Evolutionary conservation across 2,888 invertebrate species (phyloP), one percentile per base, ranked within the genome.

Genomic region (Frankliniella intonsa): DNA sequence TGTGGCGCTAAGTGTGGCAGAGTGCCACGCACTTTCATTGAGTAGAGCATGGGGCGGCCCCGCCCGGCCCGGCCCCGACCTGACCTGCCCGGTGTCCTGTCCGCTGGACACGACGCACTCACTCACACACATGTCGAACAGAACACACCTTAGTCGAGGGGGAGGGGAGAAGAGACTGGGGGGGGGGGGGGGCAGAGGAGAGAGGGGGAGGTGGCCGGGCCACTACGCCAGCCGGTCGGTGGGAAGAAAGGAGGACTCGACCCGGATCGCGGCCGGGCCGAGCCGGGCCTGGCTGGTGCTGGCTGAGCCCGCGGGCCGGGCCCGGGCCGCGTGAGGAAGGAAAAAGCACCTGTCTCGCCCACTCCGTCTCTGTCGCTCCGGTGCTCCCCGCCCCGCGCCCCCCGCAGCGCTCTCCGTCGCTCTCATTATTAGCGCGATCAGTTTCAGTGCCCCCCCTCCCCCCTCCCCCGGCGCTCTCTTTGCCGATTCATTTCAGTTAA

Each of bases 401-500:
- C 9, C 51, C 10, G 51, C 51, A 51, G 55, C 55, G 12, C 55
- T 55, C 38, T 38, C 38, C 38, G 38, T 38, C 38, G 55, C 55
- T 55, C 55, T 55, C 19, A 19, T 62, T 62, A 62, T 17, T 62
- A 17, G 17, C 12, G 62, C 62, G 62, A 62, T 17, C 62, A 5
- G 38, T 38, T 38, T 38, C 38, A 38, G 38, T 38, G 62, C 62
- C 62, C 62, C 62, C 7, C 62, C 62, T 7, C 62, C 17, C 14
- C 69, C 69, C 69, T 22, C 1, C 69, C 69, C 9, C 69, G 1
- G 8, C n/a, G 22, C 69, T 17, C 55, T 55, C 55, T 8, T 22
- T 69, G 69, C n/a, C 69, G 69, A 76, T 76, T 76, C 69, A 76
- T 76, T 76, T 25, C 25, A 76, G 69, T 76, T 76, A 76, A 76